Evolutionary conservation across 2,888 invertebrate genomes (phyloP), one percentile per base, ranked within the genome.

Genomic region (Tubiluchus corallicola): DNA sequence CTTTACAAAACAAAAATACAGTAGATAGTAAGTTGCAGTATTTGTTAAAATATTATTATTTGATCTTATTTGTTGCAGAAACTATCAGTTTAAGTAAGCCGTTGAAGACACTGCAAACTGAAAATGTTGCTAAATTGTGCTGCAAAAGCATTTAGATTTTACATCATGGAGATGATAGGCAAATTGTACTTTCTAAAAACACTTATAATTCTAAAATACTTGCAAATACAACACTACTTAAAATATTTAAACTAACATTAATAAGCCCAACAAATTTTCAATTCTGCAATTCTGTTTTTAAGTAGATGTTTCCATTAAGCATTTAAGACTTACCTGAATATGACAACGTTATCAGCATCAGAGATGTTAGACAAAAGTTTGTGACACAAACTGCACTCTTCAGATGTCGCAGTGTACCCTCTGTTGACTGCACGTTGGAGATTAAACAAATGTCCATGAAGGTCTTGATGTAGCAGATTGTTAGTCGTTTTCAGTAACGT

Each of bases 401-500:
- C 57, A 16, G 53, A 51, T 20, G 55, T 50, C 4, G 59, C 59
- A 3, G 59, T 53, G 42, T 62, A 57, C 1, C 62, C 65, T 45
- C 58, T 57, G 40, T 54, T 55, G 4, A 62, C 60, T 17, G 60
- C 55, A n/a, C 55, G 51, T 4, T 59, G 57, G 42, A 62, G 52
- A 21, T 58, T 55, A 16, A 55, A 52, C 45, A 69, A 52, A 42
- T 65, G 64, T 21, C 54, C 66, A 56, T 79, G 79, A 42, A 82
- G 68, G 65, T 82, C 79, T 44, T 73, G 68, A 52, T 78, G 74
- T 38, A 79, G 66, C 38, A 78, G 64, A 49, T 72, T 72, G 40
- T 75, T 72, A 2, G 77, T 75, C 0, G 76, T 74, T 51, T 73
- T 71, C 52, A 81, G 69, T 54, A 81, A 69, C 40, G 77, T 72